phyloP scores from a whole-genome alignment of 2,113 vertebrate species.

The Pantherophis guttatus region DNA sequence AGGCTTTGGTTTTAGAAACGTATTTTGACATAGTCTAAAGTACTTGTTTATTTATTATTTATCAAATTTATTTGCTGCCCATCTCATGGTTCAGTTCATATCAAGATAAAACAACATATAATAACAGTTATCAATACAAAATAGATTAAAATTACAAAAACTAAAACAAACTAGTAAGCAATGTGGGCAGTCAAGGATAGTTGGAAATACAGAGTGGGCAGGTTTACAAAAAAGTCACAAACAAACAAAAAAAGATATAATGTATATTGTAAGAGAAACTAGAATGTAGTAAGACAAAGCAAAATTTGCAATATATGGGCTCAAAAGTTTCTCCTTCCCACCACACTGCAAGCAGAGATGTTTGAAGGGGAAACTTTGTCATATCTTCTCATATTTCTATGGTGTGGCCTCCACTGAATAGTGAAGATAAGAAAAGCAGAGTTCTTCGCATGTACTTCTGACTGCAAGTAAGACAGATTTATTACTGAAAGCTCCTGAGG shows the following conservation, averaged over 20 bases:
- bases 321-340: not conserved
- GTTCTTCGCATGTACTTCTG: constrained; percentile 40
- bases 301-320: not conserved
- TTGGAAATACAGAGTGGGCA: not conserved
- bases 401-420: constrained; percentile 35
- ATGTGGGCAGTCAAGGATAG: not conserved
- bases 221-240: not conserved
- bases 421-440: constrained; percentile 29
- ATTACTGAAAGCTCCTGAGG: constrained; percentile 53
- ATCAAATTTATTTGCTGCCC: not conserved
- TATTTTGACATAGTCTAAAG: not conserved
- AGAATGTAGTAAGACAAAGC: not conserved
- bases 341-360: not conserved
- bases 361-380: constrained; percentile 1
- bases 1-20: not conserved
- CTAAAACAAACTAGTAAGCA: not conserved
- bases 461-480: constrained; percentile 46
- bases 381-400: constrained; percentile 10
- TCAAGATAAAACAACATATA: not conserved
- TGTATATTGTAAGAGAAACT: too few species aligned
- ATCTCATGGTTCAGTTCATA: not conserved
- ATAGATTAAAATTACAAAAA: not conserved
- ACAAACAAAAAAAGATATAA: too few species aligned
- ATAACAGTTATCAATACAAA: not conserved
- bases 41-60: not conserved